Evolutionary conservation across 2,888 invertebrate species (phyloP), one percentile per base, ranked within the genome.

Genomic region (Andrena dorsata): DNA sequence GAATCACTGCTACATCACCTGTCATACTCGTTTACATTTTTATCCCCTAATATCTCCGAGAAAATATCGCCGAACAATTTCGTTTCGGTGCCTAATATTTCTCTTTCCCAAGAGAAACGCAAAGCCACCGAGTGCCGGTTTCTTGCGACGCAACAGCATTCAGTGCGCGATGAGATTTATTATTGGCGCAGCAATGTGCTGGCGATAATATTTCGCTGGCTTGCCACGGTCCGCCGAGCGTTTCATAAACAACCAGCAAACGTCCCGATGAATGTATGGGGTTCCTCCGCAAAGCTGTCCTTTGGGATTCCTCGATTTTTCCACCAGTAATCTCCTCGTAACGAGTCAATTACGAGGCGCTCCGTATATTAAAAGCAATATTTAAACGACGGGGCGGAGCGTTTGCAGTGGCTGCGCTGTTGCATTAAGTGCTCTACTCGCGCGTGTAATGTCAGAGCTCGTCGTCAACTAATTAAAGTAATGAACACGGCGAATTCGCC

Each of bases 401-500:
- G 60, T 20, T 28, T 30, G 41, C 70, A 49, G 20, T 53, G 72
- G 49, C 28, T 10, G 7, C 20, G 20, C 51, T 66, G 65, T 66
- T 30, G 41, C 66, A 47, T 28, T 60, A 53, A 32, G 32, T 41
- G 41, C 16, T 16, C 41, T 16, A 23, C 20, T 23, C 8, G 66
- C 28, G 35, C 26, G 61, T 60, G 81, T 81, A 85, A 85, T 84
- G 78, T 85, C 61, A 58, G 65, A 23, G 41, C 58, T 41, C 28
- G 69, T 60, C 68, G 70, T 41, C 49, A 53, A 49, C 73, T 78
- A 85, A 85, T 85, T 85, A 84, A 84, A 84, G 73, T 85, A 85
- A 85, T 84, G 84, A 85, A 85, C 78, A 71, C n/a, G 66, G 70
- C 71, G 82, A 85, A 82, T 76, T 82, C 76, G 53, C 35, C 71